Conservation (phyloP, 1,140 invertebrate genomes). For the Agraylea sexmaculata region DNA sequence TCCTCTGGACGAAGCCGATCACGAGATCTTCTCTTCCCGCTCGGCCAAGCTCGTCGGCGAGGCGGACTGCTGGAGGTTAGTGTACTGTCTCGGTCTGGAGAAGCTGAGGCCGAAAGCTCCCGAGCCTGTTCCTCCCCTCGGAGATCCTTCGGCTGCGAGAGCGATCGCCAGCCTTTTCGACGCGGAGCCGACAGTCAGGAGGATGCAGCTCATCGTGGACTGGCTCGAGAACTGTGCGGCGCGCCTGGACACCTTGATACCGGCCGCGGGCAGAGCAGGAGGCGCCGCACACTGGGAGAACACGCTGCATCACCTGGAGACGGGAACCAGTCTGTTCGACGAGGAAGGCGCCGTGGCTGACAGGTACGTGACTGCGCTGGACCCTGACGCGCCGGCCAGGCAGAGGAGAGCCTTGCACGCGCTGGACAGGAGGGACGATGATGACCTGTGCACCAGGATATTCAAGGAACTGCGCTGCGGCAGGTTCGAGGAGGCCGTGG, state of each 20-base stretch:
- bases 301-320: slow-evolving; percentile 68
- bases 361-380: slow-evolving; percentile 62
- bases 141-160: slow-evolving; percentile 32
- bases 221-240: slow-evolving; percentile 80
- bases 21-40: slow-evolving; percentile 41
- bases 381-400: slow-evolving; percentile 85
- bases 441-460: slow-evolving; percentile 52
- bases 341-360: slow-evolving; percentile 31
- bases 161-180: slow-evolving; percentile 33
- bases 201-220: slow-evolving; percentile 79
- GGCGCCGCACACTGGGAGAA: slow-evolving; percentile 82
- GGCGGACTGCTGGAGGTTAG: slow-evolving; percentile 74
- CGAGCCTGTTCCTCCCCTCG: slow-evolving; percentile 37
- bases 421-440: slow-evolving; percentile 81
- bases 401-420: slow-evolving; percentile 74
- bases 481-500: slow-evolving; percentile 69
- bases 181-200: slow-evolving; percentile 52
- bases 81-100: slow-evolving; percentile 70
- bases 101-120: slow-evolving; percentile 49
- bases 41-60: slow-evolving; percentile 63
- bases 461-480: slow-evolving; percentile 77
- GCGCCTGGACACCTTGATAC: slow-evolving; percentile 52
- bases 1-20: slow-evolving; percentile 32
- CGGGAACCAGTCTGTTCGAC: slow-evolving; percentile 38
- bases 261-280: slow-evolving; percentile 54